Evolutionary conservation across 2,797 vertebrate genomes (phyloP).

Genomic region (Dicrostonyx torquatus): DNA sequence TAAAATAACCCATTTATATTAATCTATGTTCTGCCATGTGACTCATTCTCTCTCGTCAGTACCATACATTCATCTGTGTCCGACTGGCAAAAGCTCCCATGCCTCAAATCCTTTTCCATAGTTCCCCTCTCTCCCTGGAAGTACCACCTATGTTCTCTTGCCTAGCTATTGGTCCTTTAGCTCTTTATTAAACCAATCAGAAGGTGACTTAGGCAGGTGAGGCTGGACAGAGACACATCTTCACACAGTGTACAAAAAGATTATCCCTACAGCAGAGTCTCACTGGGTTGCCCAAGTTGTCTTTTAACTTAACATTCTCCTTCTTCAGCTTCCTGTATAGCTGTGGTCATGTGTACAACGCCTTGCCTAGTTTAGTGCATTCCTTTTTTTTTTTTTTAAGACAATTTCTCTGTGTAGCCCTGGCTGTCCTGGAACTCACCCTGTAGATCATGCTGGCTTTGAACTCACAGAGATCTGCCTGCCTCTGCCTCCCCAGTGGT

Average conservation of each 20-base stretch:
- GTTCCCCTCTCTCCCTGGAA: not conserved
- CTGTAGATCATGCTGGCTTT: not conserved
- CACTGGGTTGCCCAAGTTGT: not conserved
- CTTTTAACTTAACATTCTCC: not conserved
- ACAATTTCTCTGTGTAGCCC: not conserved
- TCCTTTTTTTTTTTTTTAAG: not conserved
- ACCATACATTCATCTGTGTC: not conserved
- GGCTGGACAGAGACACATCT: not conserved
- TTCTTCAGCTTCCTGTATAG: not conserved
- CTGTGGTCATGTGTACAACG: not conserved
- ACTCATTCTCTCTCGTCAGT: not conserved
- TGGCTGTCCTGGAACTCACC: not conserved
- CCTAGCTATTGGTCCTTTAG: not conserved
- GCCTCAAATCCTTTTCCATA: not conserved
- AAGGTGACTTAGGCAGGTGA: not conserved
- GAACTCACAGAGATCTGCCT: not conserved
- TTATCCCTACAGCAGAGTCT: not conserved
- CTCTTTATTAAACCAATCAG: not conserved
- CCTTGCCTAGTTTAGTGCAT: not conserved
- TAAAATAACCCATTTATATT: not conserved
- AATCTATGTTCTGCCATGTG: not conserved
- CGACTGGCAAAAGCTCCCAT: not conserved
- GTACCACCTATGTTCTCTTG: not conserved
- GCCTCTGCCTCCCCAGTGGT: not conserved
- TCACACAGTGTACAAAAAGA: not conserved